These are phyloP conservation scores for Phortica magna DNA, from an alignment of 2,888 invertebrate genomes.

Conservation along the genomic window DNA sequence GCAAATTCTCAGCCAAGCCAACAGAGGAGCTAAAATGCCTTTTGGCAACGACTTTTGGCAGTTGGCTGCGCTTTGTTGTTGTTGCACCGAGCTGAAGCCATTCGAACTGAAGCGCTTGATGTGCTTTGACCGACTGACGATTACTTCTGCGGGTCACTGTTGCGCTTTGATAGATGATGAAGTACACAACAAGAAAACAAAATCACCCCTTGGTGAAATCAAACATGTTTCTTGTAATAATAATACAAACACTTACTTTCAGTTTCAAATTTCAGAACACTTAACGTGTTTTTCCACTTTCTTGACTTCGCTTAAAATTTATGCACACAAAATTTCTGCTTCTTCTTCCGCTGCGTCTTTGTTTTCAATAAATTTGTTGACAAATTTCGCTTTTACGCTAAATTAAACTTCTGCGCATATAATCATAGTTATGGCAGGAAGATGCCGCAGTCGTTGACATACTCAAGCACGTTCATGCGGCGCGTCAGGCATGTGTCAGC, in stretches of 20 bases:
- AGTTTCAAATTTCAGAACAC: neutral
- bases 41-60: too few relatives aligned
- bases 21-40: too few relatives aligned
- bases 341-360: neutral
- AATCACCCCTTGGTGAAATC: neutral
- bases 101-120: constrained; percentile 53
- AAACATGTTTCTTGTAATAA: neutral
- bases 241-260: constrained; percentile 5
- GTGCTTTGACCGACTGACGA: neutral
- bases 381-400: constrained; percentile 1
- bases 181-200: neutral
- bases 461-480: neutral
- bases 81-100: neutral
- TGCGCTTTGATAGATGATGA: neutral
- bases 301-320: neutral
- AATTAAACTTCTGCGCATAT: neutral
- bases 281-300: neutral
- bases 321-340: neutral
- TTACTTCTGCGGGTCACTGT: neutral
- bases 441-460: neutral
- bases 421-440: neutral
- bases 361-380: neutral
- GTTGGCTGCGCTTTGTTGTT: neutral
- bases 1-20: neutral
- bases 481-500: too few relatives aligned